Evolutionary conservation across 2,888 invertebrate genomes (phyloP).

Genomic region (Drosophila melanocephala): DNA sequence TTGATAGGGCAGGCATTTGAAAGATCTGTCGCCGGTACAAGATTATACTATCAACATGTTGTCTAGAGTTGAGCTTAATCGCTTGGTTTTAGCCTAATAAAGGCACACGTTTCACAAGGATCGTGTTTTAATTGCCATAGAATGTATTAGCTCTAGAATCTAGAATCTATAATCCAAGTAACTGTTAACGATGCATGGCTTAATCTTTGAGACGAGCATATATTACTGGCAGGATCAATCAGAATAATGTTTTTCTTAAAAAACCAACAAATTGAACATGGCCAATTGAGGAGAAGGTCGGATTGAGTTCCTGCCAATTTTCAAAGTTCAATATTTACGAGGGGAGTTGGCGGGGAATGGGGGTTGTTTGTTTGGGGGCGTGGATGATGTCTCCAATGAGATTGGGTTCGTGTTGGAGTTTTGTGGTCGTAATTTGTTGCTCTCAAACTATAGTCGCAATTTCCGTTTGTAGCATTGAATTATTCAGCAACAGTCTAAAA

Average conservation of each 20-base stretch:
- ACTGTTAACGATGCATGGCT: slow-evolving; percentile 53
- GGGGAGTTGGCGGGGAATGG: not conserved
- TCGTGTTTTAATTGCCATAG: slow-evolving; percentile 26
- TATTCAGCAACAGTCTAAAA: slow-evolving; percentile 52
- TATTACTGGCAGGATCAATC: slow-evolving; percentile 58
- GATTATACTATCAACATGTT: slow-evolving; percentile 67
- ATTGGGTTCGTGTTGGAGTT: slow-evolving; percentile 17
- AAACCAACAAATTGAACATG: not conserved
- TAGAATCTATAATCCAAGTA: slow-evolving; percentile 54
- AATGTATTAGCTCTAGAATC: slow-evolving; percentile 59
- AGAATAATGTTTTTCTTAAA: slow-evolving; percentile 32
- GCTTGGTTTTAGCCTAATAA: slow-evolving; percentile 52
- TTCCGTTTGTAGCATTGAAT: slow-evolving; percentile 61
- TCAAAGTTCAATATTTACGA: not conserved
- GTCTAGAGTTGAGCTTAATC: slow-evolving; percentile 50
- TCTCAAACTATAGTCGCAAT: slow-evolving; percentile 51
- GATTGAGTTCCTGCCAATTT: not conserved
- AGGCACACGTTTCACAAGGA: slow-evolving; percentile 38
- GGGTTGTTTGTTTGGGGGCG: not conserved
- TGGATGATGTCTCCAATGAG: slow-evolving; percentile 3
- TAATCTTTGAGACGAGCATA: slow-evolving; percentile 53
- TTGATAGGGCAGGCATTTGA: slow-evolving; percentile 89
- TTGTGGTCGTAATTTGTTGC: slow-evolving; percentile 26
- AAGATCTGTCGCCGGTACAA: slow-evolving; percentile 87
- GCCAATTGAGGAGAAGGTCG: not conserved